Evolutionary conservation across 2,888 invertebrate species (phyloP), one percentile per base, ranked within the genome.

Genomic region (Synanthedon myopaeformis): DNA sequence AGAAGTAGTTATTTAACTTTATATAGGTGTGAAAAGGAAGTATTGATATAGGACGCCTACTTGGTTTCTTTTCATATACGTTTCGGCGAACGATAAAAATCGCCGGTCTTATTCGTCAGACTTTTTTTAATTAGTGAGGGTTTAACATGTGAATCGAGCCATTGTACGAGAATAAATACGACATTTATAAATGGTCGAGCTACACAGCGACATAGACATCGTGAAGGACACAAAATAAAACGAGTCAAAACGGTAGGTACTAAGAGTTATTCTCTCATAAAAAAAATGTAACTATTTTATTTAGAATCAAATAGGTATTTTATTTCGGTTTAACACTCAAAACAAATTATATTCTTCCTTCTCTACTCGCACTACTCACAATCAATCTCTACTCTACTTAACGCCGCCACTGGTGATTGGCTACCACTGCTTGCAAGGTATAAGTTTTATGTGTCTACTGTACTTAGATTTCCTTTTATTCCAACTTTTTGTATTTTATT

Each of bases 31-130:
- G 76, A 84, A 65, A 70, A 73, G 69, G 82, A 83, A 63, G 71
- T 61, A 62, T 60, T 6, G 55, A 72, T 70, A 70, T 76, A 77
- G 66, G 78, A 84, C 87, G 86, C 86, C 86, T 86, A 76, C 85
- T 72, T 65, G 58, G 70, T 74, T 78, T 76, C 82, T 78, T 80
- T 74, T 75, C 75, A 72, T 78, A 74, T 76, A 78, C 72, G 82
- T 85, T 86, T 86, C 83, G 84, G 82, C 77, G 74, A 74, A 78
- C 74, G 87, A 87, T 87, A 83, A 84, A 84, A 85, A 86, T 86
- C 86, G 80, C 77, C 74, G 79, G 84, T 82, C 79, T 86, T 81
- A 87, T 87, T 87, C 87, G 87, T 87, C 83, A 75, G 83, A 64
- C 67, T 80, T 84, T 79, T 84, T 86, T 85, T 87, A 86, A 86